Percentiles rank a stretch among this genome's conserved stretches.
These are phyloP conservation scores for Pseudorectes ferrugineus DNA, from an alignment of 2,113 vertebrate species.

Conservation along the genomic window DNA sequence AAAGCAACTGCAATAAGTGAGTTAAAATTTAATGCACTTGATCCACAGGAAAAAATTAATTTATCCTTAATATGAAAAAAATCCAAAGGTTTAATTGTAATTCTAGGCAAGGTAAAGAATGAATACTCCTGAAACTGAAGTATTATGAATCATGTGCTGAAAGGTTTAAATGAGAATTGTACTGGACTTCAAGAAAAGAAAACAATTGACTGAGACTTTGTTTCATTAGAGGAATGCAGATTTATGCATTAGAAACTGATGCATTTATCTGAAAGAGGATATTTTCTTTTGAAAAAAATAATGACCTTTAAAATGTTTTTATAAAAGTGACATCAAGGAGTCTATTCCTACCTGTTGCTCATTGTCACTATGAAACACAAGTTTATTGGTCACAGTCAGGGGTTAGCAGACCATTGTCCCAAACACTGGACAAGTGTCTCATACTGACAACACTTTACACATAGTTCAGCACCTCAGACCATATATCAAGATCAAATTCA, in stretches of 20 bases:
- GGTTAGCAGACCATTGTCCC: background rate
- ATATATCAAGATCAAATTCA: background rate
- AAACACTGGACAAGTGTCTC: background rate
- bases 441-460: background rate
- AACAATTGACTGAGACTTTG: background rate
- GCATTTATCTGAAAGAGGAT: background rate
- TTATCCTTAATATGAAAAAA: constrained; percentile 29
- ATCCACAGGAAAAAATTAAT: constrained; percentile 14
- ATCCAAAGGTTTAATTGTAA: background rate
- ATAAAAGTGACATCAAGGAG: background rate
- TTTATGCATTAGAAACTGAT: background rate
- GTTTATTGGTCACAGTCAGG: background rate
- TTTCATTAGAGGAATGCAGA: background rate
- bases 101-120: constrained; percentile 22
- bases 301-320: background rate
- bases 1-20: constrained; percentile 32
- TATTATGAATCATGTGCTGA: constrained; percentile 35
- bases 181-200: background rate
- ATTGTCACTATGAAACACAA: background rate
- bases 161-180: background rate
- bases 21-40: constrained; percentile 46
- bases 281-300: background rate
- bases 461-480: background rate
- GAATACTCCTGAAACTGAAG: background rate
- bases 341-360: background rate